phyloP scores from a whole-genome alignment of 2,113 vertebrate species.

The Lycocorax pyrrhopterus region DNA sequence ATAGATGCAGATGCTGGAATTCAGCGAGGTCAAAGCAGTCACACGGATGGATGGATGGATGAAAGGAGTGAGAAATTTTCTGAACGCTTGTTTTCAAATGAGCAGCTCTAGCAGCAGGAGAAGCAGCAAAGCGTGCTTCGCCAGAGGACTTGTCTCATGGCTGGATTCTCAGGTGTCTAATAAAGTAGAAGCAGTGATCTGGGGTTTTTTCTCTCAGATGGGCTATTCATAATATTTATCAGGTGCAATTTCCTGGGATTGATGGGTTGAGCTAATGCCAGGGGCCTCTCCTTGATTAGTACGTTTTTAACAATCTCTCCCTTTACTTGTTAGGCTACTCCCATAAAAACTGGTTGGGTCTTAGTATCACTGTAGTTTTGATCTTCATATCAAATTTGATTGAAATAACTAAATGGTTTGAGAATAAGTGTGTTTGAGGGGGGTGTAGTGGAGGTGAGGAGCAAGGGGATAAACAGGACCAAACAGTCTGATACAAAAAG shows the following conservation, averaged over 20 bases:
- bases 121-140: accelerated
- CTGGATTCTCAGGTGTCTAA: not conserved
- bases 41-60: not conserved
- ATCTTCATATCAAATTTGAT: not conserved
- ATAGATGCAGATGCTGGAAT: slow-evolving; percentile 10
- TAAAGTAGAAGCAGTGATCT: not conserved
- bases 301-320: not conserved
- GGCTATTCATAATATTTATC: not conserved
- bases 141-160: not conserved
- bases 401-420: not conserved
- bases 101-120: not conserved
- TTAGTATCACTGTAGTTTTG: not conserved
- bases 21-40: slow-evolving; percentile 14
- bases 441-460: not conserved
- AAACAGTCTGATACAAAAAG: not conserved
- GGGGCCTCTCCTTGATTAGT: not conserved
- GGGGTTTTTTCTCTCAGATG: not conserved
- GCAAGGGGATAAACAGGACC: not conserved
- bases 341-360: not conserved
- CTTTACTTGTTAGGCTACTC: not conserved
- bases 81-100: not conserved
- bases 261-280: not conserved
- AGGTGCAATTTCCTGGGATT: not conserved
- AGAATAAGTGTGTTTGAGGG: not conserved
- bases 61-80: not conserved